A percentile compares a stretch with the other conserved stretches of the same genome.
These are phyloP conservation scores for Idaea biselata DNA, from an alignment of 2,888 invertebrate species.

Conservation along the genomic window DNA sequence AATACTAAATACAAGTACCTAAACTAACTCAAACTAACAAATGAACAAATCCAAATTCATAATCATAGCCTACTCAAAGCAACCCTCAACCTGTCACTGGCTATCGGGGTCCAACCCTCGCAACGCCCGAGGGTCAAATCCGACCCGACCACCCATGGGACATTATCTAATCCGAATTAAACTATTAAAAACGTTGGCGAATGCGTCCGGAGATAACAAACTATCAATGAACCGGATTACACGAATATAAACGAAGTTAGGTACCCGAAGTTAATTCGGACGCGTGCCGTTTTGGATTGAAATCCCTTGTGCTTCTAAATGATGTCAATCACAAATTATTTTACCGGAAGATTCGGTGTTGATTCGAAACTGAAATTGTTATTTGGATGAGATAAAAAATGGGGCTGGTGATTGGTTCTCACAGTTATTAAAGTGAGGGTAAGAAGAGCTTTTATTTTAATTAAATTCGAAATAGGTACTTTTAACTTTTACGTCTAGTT, in stretches of 20 bases:
- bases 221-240: conserved; percentile 65
- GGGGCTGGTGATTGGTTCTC: conserved; percentile 32
- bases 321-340: conserved; percentile 55
- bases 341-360: conserved; percentile 43
- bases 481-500: too few species aligned
- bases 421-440: conserved; percentile 7
- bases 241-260: conserved; percentile 23
- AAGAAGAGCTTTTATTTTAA: neutral
- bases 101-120: conserved; percentile 37
- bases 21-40: conserved; percentile 19
- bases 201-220: conserved; percentile 62
- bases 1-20: neutral
- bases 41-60: conserved; percentile 31
- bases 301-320: conserved; percentile 39
- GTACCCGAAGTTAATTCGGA: conserved; percentile 64
- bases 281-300: conserved; percentile 62
- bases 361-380: conserved; percentile 17
- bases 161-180: conserved; percentile 73
- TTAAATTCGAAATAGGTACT: neutral
- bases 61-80: neutral
- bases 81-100: conserved; percentile 53
- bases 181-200: conserved; percentile 69
- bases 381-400: neutral
- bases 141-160: conserved; percentile 70
- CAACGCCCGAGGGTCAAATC: conserved; percentile 16